A percentile compares a stretch with the other conserved stretches of the same genome.
phyloP scores from a whole-genome alignment of 2,888 invertebrate genomes.

The Tillus elongatus region DNA sequence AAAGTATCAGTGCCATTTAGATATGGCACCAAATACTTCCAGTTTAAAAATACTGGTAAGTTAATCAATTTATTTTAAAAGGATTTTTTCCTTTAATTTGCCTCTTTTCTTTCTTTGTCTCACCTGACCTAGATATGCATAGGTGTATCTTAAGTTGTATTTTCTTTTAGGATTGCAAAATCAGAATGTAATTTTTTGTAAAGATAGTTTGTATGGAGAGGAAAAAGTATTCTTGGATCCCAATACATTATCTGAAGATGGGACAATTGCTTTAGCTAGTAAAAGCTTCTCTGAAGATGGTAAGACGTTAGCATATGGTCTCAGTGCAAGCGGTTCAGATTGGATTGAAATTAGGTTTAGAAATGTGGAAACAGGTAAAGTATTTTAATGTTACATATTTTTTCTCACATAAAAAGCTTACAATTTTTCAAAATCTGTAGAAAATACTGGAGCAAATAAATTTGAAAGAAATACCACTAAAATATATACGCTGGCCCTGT shows the following conservation, averaged over 20 bases:
- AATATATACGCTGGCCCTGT: no score
- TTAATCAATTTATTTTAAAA: no score
- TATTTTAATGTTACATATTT: no score
- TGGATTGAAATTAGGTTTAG: constrained; percentile 87
- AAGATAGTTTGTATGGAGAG: constrained; percentile 64
- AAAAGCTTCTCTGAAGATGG: constrained; percentile 86
- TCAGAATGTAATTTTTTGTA: constrained; percentile 90
- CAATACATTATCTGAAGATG: constrained; percentile 83
- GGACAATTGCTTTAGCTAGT: constrained; percentile 70
- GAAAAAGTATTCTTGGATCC: constrained; percentile 89
- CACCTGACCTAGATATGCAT: no score
- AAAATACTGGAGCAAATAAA: no score
- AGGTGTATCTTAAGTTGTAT: no score
- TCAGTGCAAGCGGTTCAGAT: constrained; percentile 91
- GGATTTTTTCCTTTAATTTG: no score
- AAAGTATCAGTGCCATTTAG: constrained; percentile 83
- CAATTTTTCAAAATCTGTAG: no score
- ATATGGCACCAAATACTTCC: constrained; percentile 80
- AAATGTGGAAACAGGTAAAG: constrained; percentile 62
- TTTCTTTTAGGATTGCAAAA: constrained; percentile 96
- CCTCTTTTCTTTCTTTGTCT: no score
- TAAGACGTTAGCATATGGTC: constrained; percentile 77
- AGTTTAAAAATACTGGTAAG: constrained; percentile 86
- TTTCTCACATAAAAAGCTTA: no score
- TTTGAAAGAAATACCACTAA: no score